A percentile compares a stretch with the other conserved stretches of the same genome.
phyloP scores from a whole-genome alignment of 2,888 invertebrate genomes.

The Balanococcus diminutus region DNA sequence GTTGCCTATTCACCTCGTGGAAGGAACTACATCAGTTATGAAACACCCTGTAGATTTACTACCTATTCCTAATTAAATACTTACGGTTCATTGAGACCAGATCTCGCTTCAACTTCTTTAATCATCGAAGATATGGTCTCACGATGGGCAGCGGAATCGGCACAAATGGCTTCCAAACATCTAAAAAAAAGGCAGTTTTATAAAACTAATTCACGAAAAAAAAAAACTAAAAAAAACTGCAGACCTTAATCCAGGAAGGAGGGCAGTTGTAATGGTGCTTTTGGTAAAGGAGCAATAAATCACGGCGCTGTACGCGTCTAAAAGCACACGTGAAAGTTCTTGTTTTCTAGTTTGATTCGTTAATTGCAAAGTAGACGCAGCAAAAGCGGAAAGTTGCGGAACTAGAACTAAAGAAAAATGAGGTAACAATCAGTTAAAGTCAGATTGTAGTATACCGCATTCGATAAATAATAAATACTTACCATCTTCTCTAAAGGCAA shows the following conservation, averaged over 20 bases:
- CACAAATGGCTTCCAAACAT: constrained; percentile 64
- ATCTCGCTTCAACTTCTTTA: constrained; percentile 65
- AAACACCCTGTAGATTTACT: no score
- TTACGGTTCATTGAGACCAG: constrained; percentile 61
- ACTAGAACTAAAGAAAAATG: constrained; percentile 66
- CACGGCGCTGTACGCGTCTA: constrained; percentile 70
- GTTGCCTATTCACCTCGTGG: no score
- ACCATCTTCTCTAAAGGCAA: constrained; percentile 63
- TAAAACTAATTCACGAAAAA: no score
- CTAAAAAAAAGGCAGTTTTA: no score
- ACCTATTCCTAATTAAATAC: no score
- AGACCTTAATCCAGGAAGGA: constrained; percentile 66
- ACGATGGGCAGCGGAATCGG: constrained; percentile 64
- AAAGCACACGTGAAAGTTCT: constrained; percentile 68
- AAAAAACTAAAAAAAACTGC: constrained; percentile 50
- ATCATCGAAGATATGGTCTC: constrained; percentile 65
- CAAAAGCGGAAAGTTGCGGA: constrained; percentile 67
- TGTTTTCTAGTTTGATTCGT: constrained; percentile 65
- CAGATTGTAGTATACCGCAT: background rate
- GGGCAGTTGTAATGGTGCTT: constrained; percentile 63
- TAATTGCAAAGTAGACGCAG: constrained; percentile 66
- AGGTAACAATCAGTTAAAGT: constrained; percentile 33
- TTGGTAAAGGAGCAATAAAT: constrained; percentile 66
- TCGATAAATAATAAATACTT: constrained; percentile 36
- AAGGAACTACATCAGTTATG: no score